phyloP scores from a whole-genome alignment of 1,140 invertebrate species.

The Phymorhynchus buccinoides region DNA sequence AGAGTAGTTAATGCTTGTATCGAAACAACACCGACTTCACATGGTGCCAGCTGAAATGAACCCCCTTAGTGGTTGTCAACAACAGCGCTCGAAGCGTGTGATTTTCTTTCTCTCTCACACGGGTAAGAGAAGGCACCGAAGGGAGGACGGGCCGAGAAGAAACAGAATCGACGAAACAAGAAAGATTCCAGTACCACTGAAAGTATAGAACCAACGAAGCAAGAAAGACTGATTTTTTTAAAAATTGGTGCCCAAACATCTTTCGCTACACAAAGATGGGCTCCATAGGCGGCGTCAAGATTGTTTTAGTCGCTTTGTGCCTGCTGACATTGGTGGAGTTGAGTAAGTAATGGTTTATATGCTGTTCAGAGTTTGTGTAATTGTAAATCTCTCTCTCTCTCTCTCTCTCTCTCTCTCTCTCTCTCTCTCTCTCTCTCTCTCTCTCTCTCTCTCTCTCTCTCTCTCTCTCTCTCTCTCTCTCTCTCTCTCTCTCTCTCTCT shows the following conservation, averaged over 20 bases:
- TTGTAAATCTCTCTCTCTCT: not conserved
- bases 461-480: not conserved
- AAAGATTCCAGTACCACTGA: too few relatives aligned
- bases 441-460: not conserved
- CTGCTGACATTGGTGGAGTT: not conserved
- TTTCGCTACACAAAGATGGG: not conserved
- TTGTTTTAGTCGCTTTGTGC: not conserved
- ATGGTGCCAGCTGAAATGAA: too few relatives aligned
- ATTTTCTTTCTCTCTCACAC: too few relatives aligned
- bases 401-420: not conserved
- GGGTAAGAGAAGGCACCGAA: too few relatives aligned
- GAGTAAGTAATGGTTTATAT: not conserved
- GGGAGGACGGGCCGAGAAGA: not conserved
- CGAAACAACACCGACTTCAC: too few relatives aligned
- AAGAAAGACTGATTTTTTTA: not conserved
- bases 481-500: not conserved
- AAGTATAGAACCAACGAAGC: too few relatives aligned
- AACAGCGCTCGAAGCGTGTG: too few relatives aligned
- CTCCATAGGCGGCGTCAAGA: not conserved
- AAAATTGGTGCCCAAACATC: not conserved
- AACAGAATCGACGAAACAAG: too few relatives aligned
- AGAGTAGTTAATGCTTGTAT: too few relatives aligned
- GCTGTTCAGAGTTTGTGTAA: not conserved
- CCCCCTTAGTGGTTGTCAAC: not conserved
- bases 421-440: not conserved